Evolutionary conservation across 2,113 vertebrate genomes (phyloP).

Genomic region (Pedionomus torquatus): DNA sequence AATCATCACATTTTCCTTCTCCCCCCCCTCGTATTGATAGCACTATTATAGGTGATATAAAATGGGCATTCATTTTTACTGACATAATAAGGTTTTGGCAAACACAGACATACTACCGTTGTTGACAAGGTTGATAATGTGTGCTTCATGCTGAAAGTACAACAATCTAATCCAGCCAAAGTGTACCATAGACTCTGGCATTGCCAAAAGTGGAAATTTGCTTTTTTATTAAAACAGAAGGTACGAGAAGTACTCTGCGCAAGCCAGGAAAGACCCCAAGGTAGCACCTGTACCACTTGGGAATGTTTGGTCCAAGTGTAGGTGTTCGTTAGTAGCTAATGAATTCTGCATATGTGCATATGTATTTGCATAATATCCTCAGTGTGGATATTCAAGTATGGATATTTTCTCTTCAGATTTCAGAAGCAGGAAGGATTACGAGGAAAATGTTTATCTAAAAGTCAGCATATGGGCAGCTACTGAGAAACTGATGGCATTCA

Average conservation of each 20-base stretch:
- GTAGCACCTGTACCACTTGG: neutral
- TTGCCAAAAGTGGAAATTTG: rapidly evolving
- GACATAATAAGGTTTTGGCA: neutral
- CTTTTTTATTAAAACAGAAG: neutral
- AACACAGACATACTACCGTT: neutral
- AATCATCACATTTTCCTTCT: neutral
- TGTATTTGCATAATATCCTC: too few relatives aligned
- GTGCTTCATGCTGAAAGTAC: neutral
- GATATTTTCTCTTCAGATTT: neutral
- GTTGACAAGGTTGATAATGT: neutral
- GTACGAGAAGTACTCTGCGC: neutral
- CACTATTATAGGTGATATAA: neutral
- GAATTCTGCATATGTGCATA: neutral
- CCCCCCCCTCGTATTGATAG: neutral
- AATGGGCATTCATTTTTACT: neutral
- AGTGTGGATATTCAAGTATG: too few relatives aligned
- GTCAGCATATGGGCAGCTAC: neutral
- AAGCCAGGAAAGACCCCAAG: neutral
- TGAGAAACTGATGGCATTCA: neutral
- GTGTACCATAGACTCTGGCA: neutral
- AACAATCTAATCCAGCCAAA: neutral
- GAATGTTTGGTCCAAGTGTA: neutral
- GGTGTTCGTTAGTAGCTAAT: neutral
- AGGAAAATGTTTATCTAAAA: neutral
- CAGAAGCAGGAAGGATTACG: neutral